Evolutionary conservation across 2,888 invertebrate species (phyloP).

Genomic region (Dermolepida albohirtum): DNA sequence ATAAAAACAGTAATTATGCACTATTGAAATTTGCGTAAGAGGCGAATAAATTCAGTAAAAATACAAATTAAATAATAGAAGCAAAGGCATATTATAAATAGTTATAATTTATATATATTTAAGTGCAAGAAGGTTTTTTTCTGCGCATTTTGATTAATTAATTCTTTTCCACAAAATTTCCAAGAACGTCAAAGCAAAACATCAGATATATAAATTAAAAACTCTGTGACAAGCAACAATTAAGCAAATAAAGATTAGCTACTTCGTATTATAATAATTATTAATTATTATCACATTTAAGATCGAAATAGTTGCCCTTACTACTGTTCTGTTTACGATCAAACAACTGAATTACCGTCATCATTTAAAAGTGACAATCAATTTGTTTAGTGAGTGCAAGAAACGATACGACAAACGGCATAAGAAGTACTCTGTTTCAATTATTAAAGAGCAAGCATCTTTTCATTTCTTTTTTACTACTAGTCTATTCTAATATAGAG

Average conservation of each 20-base stretch:
- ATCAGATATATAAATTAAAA: background rate
- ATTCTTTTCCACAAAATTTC: background rate
- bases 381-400: constrained; percentile 19
- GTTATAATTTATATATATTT: too few relatives aligned
- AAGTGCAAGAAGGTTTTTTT: too few relatives aligned
- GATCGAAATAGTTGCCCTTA: background rate
- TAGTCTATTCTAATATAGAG: too few relatives aligned
- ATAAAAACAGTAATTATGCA: too few relatives aligned
- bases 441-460: too few relatives aligned
- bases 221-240: background rate
- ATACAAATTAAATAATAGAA: too few relatives aligned
- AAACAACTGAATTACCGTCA: constrained; percentile 3
- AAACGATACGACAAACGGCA: constrained; percentile 10
- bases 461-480: too few relatives aligned
- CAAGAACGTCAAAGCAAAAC: constrained; percentile 4
- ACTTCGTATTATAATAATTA: constrained; percentile 17
- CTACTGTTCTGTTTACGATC: too few relatives aligned
- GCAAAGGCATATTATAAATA: too few relatives aligned
- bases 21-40: too few relatives aligned
- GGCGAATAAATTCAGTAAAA: too few relatives aligned
- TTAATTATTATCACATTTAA: constrained; percentile 11
- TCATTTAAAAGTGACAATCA: constrained; percentile 42
- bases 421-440: constrained; percentile 4
- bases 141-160: too few relatives aligned
- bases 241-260: constrained; percentile 15